Conservation (phyloP, 2,888 invertebrate species). For the Heteropelma amictum region DNA sequence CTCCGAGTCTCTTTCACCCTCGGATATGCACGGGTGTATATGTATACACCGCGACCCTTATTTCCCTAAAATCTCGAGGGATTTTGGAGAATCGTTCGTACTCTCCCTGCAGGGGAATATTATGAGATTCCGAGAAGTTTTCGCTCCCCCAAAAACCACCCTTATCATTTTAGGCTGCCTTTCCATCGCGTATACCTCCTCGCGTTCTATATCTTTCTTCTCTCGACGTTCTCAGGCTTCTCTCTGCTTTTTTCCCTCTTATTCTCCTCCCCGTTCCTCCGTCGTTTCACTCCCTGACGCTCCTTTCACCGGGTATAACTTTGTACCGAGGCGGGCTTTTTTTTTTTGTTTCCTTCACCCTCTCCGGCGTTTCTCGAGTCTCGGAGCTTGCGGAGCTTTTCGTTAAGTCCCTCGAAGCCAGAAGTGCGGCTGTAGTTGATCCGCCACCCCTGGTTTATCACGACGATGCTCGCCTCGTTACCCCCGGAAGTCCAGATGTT, state of each 20-base stretch:
- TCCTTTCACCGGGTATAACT: slow-evolving; percentile 48
- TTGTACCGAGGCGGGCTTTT: slow-evolving; percentile 13
- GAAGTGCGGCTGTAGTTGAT: slow-evolving; percentile 27
- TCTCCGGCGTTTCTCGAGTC: slow-evolving; percentile 32
- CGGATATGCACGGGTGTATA: slow-evolving; percentile 14
- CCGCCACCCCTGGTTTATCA: slow-evolving; percentile 52
- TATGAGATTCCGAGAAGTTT: slow-evolving; percentile 71
- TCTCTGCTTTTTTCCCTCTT: background rate
- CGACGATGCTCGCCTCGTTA: slow-evolving; percentile 60
- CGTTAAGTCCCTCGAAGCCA: slow-evolving; percentile 17
- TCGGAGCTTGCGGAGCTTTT: slow-evolving; percentile 9
- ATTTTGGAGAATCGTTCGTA: slow-evolving; percentile 67
- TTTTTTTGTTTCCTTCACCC: background rate
- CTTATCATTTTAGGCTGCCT: slow-evolving; percentile 12
- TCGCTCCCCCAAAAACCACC: slow-evolving; percentile 48
- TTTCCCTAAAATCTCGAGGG: slow-evolving; percentile 71
- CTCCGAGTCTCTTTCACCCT: slow-evolving; percentile 29
- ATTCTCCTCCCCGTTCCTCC: slow-evolving; percentile 18
- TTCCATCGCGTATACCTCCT: slow-evolving; percentile 18
- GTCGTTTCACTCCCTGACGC: slow-evolving; percentile 43
- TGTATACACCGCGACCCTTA: slow-evolving; percentile 67
- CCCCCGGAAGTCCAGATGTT: slow-evolving; percentile 52
- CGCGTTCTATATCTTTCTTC: slow-evolving; percentile 8
- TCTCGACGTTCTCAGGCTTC: background rate
- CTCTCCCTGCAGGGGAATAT: slow-evolving; percentile 66